Conservation (phyloP, 2,113 vertebrate genomes). For the Microcebus griseorufus region DNA sequence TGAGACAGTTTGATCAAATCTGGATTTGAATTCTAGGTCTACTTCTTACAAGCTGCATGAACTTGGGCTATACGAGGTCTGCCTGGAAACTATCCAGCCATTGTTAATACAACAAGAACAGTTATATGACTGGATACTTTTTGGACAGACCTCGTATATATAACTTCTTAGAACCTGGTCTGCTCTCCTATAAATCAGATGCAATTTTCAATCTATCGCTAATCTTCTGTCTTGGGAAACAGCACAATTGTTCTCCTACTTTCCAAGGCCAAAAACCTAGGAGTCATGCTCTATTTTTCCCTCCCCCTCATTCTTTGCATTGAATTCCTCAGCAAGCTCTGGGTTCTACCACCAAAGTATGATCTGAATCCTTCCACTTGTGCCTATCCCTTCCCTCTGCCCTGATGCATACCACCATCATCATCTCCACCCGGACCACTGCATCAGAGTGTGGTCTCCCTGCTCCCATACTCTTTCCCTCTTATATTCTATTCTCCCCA, state of each 20-base stretch:
- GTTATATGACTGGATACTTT: too few relatives aligned
- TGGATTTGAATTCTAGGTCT: not conserved
- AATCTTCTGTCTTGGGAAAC: not conserved
- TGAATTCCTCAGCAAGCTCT: not conserved
- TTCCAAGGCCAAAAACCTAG: not conserved
- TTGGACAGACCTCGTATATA: not conserved
- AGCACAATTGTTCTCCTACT: not conserved
- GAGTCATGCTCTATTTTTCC: not conserved
- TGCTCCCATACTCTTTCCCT: not conserved
- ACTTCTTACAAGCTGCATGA: not conserved
- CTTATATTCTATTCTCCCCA: not conserved
- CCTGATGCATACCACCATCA: accelerated
- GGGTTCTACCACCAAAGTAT: not conserved
- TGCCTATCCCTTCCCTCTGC: not conserved
- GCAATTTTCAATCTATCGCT: not conserved
- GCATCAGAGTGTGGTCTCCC: not conserved
- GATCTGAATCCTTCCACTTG: not conserved
- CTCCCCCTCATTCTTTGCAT: not conserved
- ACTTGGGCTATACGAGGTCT: not conserved
- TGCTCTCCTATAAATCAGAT: not conserved
- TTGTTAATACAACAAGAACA: too few relatives aligned
- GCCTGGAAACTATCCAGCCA: too few relatives aligned
- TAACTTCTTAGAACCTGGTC: not conserved
- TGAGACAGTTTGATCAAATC: not conserved
- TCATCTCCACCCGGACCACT: not conserved